Conservation (phyloP, 2,797 vertebrate species). For the Trachurus trachurus region DNA sequence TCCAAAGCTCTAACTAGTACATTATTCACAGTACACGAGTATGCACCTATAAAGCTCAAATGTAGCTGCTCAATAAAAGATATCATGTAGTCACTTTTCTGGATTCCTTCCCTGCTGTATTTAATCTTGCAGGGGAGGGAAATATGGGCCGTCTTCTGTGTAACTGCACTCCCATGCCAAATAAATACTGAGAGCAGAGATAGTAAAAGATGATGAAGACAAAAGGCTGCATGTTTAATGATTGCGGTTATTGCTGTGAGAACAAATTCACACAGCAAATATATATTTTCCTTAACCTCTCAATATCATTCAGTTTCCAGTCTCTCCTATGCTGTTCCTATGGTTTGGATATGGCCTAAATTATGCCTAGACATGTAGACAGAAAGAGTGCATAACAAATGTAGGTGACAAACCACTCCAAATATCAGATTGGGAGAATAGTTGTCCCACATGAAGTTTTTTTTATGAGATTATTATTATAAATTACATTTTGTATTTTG, state of each 20-base stretch:
- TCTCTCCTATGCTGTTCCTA: not conserved
- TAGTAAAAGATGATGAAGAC: slow-evolving; percentile 16
- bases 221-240: not conserved
- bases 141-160: not conserved
- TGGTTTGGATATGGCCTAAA: no score
- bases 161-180: slow-evolving; percentile 1
- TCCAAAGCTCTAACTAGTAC: not conserved
- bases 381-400: no score
- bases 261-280: not conserved
- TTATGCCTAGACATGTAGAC: no score
- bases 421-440: no score
- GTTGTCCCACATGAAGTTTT: no score
- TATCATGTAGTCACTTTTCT: not conserved
- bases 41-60: not conserved
- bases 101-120: not conserved
- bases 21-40: not conserved
- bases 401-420: no score
- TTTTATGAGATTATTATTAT: no score
- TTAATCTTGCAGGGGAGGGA: slow-evolving; percentile 2
- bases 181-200: slow-evolving; percentile 18
- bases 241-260: slow-evolving; percentile 8
- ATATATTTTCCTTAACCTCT: not conserved
- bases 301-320: not conserved
- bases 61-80: not conserved
- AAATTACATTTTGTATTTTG: no score